phyloP scores from a whole-genome alignment of 1,140 invertebrate species.

The Ceratosolen solmsi region DNA sequence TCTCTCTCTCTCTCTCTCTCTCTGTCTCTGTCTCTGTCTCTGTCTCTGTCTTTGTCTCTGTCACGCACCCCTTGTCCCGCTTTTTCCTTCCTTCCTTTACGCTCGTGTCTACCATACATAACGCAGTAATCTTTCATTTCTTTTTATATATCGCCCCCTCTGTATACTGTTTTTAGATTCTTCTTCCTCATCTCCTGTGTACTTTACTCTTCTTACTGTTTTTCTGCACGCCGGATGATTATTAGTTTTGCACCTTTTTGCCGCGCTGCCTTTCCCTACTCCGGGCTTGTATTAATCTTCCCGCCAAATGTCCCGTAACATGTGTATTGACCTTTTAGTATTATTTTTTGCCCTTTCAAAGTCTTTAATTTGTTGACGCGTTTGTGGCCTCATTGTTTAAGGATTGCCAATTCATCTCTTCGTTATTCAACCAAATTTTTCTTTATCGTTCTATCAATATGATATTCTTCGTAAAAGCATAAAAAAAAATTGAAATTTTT shows the following conservation, averaged over 20 bases:
- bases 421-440: neutral
- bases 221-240: constrained; percentile 28
- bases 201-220: neutral
- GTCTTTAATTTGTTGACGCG: neutral
- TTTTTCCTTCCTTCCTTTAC: constrained; percentile 45
- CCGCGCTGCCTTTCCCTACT: neutral
- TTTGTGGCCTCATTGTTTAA: neutral
- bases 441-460: too few relatives aligned
- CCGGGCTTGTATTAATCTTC: neutral
- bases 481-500: too few relatives aligned
- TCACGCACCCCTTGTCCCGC: constrained; percentile 50
- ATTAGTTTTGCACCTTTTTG: constrained; percentile 20
- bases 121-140: constrained; percentile 50
- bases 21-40: constrained; percentile 48
- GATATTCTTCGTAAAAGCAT: too few relatives aligned
- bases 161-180: neutral
- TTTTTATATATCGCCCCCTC: constrained; percentile 36
- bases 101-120: neutral
- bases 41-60: constrained; percentile 50
- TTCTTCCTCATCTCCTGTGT: constrained; percentile 13
- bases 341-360: neutral
- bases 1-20: constrained; percentile 47
- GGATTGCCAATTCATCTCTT: neutral
- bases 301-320: neutral
- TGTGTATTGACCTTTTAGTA: constrained; percentile 6